phyloP scores from a whole-genome alignment of 2,113 vertebrate genomes.

The Odontophorus gujanensis region DNA sequence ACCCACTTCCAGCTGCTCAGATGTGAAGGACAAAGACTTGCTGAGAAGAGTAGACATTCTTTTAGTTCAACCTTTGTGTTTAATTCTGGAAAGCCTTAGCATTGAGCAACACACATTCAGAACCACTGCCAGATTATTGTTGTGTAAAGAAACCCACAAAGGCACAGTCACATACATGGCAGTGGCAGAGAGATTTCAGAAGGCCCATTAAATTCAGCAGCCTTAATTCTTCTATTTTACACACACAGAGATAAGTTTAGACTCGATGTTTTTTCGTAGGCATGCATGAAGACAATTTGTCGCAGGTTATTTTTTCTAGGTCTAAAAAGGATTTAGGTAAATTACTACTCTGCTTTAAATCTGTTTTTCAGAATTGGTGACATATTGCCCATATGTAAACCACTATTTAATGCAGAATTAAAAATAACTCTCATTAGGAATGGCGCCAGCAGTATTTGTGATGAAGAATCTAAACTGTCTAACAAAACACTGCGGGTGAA shows the following conservation, averaged over 20 bases:
- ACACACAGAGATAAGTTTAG: conserved; percentile 6
- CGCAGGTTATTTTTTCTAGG: background rate
- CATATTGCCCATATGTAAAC: conserved; percentile 34
- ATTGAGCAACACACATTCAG: conserved; percentile 20
- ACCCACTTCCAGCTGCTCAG: conserved; percentile 7
- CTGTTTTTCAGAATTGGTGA: conserved; percentile 33
- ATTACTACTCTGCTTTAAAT: conserved; percentile 11
- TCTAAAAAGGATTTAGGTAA: conserved; percentile 32
- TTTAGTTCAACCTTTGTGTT: conserved; percentile 55
- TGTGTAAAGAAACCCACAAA: conserved; percentile 26
- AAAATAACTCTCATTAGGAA: conserved; percentile 62
- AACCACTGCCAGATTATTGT: conserved; percentile 42
- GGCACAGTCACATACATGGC: background rate
- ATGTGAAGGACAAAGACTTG: background rate
- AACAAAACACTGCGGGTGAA: conserved; percentile 53
- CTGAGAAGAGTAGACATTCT: background rate
- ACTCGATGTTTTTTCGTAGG: background rate
- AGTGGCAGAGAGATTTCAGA: conserved; percentile 5
- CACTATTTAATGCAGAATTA: conserved; percentile 42
- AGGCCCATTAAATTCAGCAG: conserved; percentile 17
- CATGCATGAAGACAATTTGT: background rate
- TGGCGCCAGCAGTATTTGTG: background rate
- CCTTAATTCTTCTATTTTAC: conserved; percentile 32
- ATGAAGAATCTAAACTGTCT: conserved; percentile 40
- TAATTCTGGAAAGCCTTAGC: conserved; percentile 24